Conservation (phyloP, 2,888 invertebrate species). For the Seira musarum region DNA sequence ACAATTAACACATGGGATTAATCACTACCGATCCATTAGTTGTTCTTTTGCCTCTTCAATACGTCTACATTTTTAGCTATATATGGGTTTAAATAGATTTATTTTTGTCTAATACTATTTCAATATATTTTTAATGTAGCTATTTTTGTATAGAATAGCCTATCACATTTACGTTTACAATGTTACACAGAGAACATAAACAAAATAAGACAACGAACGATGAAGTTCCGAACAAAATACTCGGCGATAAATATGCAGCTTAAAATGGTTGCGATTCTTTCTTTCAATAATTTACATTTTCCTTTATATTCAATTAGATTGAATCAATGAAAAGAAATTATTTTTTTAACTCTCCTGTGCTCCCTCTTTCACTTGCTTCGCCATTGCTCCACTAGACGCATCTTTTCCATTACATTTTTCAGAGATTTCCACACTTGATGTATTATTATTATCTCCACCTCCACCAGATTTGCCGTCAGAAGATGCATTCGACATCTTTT, state of each 20-base stretch:
- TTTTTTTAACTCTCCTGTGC: slow-evolving; percentile 31
- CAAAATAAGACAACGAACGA: slow-evolving; percentile 16
- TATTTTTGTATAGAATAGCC: slow-evolving; percentile 8
- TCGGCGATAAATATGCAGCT: not conserved
- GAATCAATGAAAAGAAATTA: slow-evolving; percentile 11
- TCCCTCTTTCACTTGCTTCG: slow-evolving; percentile 25
- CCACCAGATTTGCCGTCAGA: slow-evolving; percentile 32
- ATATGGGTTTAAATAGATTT: slow-evolving; percentile 5
- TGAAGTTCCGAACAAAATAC: not conserved
- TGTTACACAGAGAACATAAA: not conserved
- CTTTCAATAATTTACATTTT: slow-evolving; percentile 18
- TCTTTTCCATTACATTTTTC: slow-evolving; percentile 28
- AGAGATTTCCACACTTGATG: not conserved
- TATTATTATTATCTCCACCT: slow-evolving; percentile 31
- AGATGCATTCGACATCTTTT: not conserved
- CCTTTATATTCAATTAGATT: slow-evolving; percentile 23
- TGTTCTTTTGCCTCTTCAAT: not conserved
- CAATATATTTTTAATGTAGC: slow-evolving; percentile 19
- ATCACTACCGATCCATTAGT: slow-evolving; percentile 10
- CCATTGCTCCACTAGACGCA: slow-evolving; percentile 9
- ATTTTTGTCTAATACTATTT: not conserved
- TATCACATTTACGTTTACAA: slow-evolving; percentile 10
- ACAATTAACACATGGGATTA: not conserved
- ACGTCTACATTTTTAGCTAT: slow-evolving; percentile 1
- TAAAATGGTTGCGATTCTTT: not conserved